Evolutionary conservation across 2,797 vertebrate genomes (phyloP).

Genomic region (Sphenodon punctatus): DNA sequence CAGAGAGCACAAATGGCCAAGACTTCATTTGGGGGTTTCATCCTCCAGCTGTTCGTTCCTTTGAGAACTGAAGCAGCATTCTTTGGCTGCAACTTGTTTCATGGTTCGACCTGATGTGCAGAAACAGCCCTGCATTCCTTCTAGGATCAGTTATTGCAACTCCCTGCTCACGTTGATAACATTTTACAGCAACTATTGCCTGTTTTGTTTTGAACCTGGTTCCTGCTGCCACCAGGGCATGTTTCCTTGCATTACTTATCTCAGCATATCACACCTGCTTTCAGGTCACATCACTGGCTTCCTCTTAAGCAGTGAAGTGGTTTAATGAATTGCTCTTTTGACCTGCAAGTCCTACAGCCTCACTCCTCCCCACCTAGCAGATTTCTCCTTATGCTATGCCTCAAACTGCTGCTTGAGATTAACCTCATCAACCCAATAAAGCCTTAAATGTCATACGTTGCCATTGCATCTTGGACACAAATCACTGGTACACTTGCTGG

Average conservation of each 20-base stretch:
- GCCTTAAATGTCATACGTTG: too few relatives aligned
- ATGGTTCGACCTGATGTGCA: slow-evolving; percentile 1
- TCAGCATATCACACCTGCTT: slow-evolving; percentile 37
- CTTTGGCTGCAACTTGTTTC: neutral
- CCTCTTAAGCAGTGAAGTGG: slow-evolving; percentile 34
- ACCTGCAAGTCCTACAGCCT: slow-evolving; percentile 40
- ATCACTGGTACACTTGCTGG: too few relatives aligned
- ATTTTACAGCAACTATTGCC: slow-evolving; percentile 29
- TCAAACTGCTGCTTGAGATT: neutral
- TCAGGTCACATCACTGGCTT: slow-evolving; percentile 42
- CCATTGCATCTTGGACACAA: too few relatives aligned
- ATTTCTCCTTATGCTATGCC: neutral
- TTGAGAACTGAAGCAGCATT: neutral
- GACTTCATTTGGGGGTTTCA: neutral
- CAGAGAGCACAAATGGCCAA: neutral
- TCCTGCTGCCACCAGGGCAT: slow-evolving; percentile 47
- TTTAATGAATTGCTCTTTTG: slow-evolving; percentile 40
- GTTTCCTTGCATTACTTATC: slow-evolving; percentile 45
- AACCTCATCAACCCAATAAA: neutral
- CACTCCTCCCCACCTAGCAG: neutral
- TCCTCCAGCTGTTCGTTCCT: neutral
- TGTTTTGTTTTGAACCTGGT: slow-evolving; percentile 24
- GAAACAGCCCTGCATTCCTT: neutral
- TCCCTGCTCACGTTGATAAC: slow-evolving; percentile 38
- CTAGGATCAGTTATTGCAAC: slow-evolving; percentile 29